Evolutionary conservation across 2,113 vertebrate genomes (phyloP).

Genomic region (Hippocampus guttulatus): DNA sequence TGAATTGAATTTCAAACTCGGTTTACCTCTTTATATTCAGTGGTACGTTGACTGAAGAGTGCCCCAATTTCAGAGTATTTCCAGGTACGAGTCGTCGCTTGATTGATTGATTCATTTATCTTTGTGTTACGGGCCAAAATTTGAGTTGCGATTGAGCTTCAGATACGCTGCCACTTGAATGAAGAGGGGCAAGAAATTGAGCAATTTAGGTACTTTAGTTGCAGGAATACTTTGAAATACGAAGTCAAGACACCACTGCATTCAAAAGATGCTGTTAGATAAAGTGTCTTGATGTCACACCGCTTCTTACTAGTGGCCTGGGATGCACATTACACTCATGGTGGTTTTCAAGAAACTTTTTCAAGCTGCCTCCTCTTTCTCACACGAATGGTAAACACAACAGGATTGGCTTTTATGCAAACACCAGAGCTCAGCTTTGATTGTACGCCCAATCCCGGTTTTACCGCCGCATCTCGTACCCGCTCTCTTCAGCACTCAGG

Average conservation of each 20-base stretch:
- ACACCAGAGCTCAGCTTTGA: background rate
- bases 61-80: background rate
- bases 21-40: background rate
- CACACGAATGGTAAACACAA: background rate
- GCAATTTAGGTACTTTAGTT: no score
- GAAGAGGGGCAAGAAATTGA: no score
- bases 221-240: background rate
- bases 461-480: background rate
- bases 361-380: background rate
- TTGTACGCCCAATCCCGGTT: background rate
- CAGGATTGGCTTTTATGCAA: slow-evolving; percentile 5
- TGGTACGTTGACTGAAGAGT: background rate
- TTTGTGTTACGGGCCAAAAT: no score
- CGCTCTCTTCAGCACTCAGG: slow-evolving; percentile 15
- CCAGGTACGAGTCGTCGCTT: background rate
- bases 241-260: background rate
- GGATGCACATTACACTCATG: background rate
- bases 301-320: background rate
- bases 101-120: no score
- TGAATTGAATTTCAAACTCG: background rate
- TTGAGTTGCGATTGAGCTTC: no score
- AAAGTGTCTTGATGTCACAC: background rate
- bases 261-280: background rate
- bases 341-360: background rate
- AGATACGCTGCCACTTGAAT: no score